These are phyloP conservation scores for Atherinosoma microstoma DNA, from an alignment of 2,797 vertebrate genomes.

Conservation along the genomic window DNA sequence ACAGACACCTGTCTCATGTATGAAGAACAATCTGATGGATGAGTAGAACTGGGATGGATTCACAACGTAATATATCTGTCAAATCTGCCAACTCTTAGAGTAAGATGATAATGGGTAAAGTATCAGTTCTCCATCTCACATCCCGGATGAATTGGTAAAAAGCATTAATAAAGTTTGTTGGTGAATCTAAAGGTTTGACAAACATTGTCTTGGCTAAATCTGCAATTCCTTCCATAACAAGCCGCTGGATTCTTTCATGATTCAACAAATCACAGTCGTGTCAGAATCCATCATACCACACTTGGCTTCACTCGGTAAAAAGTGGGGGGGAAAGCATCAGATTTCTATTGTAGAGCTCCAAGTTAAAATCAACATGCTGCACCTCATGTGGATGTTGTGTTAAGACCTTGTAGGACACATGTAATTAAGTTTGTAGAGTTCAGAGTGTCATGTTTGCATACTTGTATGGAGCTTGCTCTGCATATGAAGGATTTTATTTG, in stretches of 20 bases:
- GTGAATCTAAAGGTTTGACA: too few relatives aligned
- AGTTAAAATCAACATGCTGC: background rate
- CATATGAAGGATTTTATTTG: background rate
- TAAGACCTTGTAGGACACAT: background rate
- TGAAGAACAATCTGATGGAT: background rate
- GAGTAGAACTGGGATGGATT: background rate
- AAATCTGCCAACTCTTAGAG: background rate
- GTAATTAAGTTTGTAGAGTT: background rate
- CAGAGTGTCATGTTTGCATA: background rate
- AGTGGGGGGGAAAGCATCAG: too few relatives aligned
- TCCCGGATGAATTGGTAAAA: background rate
- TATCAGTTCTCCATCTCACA: background rate
- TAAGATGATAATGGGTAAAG: background rate
- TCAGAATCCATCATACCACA: too few relatives aligned
- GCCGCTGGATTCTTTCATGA: too few relatives aligned
- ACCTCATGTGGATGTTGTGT: background rate
- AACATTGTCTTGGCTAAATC: too few relatives aligned
- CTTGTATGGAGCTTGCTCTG: background rate
- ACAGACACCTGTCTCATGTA: slow-evolving; percentile 1
- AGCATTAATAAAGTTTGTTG: background rate
- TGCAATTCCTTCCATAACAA: too few relatives aligned
- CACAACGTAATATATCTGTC: background rate
- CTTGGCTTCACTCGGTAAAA: too few relatives aligned
- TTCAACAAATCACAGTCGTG: too few relatives aligned
- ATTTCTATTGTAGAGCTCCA: too few relatives aligned